Base-by-base conservation (phyloP, 92 coral and sea anemone genomes). In the Porites evermanni region DNA sequence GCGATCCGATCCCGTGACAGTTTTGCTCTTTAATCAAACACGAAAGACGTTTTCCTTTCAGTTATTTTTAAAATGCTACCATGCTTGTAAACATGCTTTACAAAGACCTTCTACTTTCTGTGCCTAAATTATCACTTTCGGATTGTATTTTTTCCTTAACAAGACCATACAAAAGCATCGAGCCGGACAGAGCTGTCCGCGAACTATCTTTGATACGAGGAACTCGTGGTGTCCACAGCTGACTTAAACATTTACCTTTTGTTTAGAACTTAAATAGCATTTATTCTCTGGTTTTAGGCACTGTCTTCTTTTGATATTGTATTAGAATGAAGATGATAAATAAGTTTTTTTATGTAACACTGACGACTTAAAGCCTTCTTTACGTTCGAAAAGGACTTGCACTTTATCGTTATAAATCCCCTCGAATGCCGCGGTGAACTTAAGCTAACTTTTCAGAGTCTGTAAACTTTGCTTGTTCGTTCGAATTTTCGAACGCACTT, bases 51-150 rank as follows among this genome's bases (percentile, higher is more conserved):
- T 83, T 50, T 64, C 16, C 64, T 24, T 8, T 74, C 24, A 20
- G 11, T 6, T 51, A 17, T 21, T 72, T 38, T 32, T 60, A 19
- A n/a, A 56, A 18, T 83, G 63, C 23, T 23, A 53, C 6, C 87
- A 32, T 21, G 87, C n/a, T n/a, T n/a, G n/a, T 74, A 83, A 83
- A 83, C 80, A 83, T 58, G 87, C 17, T 10, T 50, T 20, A 74
- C 87, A 83, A 74, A 83, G 87, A 17, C 69, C 78, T 52, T 73
- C 72, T 72, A 60, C 73, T 83, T 64, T 26, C 72, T 74, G 47
- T 38, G 87, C 6, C 52, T 26, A 21, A 83, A 83, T 83, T 63
- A 74, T 16, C 80, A 74, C 73, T 52, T 73, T 74, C 73, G 52
- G 52, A 74, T 83, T 83, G 87, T 74, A 19, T 63, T 23, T 7